These are phyloP conservation scores for Epinotia bilunana DNA, from an alignment of 2,888 invertebrate genomes.

Conservation along the genomic window DNA sequence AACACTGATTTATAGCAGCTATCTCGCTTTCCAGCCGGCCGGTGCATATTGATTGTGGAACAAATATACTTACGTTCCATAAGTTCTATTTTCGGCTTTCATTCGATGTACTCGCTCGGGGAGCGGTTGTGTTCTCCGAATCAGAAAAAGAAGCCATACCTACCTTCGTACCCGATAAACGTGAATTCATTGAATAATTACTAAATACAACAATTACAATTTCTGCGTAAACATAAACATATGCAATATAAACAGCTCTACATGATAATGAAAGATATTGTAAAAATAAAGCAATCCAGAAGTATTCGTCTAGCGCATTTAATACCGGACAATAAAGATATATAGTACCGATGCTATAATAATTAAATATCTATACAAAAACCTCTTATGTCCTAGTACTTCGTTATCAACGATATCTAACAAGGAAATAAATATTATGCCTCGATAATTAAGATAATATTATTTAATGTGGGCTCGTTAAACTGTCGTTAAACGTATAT, in stretches of 20 bases:
- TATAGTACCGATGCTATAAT: slow-evolving; percentile 8
- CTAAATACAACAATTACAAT: not conserved
- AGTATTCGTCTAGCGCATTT: slow-evolving; percentile 25
- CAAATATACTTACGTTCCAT: slow-evolving; percentile 60
- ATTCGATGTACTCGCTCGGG: slow-evolving; percentile 56
- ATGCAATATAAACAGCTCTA: not conserved
- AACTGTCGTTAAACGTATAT: slow-evolving; percentile 39
- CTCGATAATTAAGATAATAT: slow-evolving; percentile 60
- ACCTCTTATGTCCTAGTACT: slow-evolving; percentile 41
- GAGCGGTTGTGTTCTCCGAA: slow-evolving; percentile 56
- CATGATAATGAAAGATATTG: not conserved
- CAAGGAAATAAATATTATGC: slow-evolving; percentile 64
- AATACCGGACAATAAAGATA: slow-evolving; percentile 25
- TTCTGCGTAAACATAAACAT: not conserved
- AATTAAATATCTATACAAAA: slow-evolving; percentile 48
- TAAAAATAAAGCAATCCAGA: slow-evolving; percentile 2
- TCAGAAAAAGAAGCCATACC: slow-evolving; percentile 44
- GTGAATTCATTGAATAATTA: not conserved
- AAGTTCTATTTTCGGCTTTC: slow-evolving; percentile 63
- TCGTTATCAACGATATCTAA: slow-evolving; percentile 57
- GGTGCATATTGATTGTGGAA: slow-evolving; percentile 32
- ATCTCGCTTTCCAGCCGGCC: slow-evolving; percentile 34
- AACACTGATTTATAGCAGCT: slow-evolving; percentile 31
- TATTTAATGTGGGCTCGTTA: slow-evolving; percentile 52
- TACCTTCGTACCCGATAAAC: not conserved